phyloP scores from a whole-genome alignment of 2,888 invertebrate genomes.

The Sminthurinus aureus region DNA sequence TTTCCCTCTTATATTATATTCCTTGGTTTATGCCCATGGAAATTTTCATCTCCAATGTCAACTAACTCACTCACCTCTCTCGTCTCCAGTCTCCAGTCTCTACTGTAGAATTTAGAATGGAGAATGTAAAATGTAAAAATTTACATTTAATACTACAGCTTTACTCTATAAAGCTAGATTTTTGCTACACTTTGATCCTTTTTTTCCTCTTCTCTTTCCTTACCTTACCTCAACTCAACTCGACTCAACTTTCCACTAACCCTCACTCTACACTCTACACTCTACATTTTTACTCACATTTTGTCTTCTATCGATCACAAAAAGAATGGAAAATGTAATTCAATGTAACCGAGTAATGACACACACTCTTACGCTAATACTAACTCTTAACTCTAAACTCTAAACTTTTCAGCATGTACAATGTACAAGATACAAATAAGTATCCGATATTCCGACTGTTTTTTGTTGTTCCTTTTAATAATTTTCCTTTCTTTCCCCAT shows the following conservation, averaged over 20 bases:
- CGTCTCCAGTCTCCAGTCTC: not conserved
- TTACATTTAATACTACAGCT: too few relatives aligned
- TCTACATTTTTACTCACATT: slow-evolving; percentile 36
- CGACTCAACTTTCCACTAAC: slow-evolving; percentile 44
- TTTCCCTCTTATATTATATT: slow-evolving; percentile 23
- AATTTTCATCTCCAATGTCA: slow-evolving; percentile 56
- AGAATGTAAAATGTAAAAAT: too few relatives aligned
- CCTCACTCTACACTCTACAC: slow-evolving; percentile 41
- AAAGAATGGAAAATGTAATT: slow-evolving; percentile 38
- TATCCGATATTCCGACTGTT: not conserved
- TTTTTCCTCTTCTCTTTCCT: slow-evolving; percentile 14
- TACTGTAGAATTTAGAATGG: too few relatives aligned
- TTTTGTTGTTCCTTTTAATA: not conserved
- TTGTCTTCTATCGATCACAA: slow-evolving; percentile 48
- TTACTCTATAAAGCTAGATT: not conserved
- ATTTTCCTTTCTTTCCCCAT: not conserved
- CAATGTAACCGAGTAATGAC: slow-evolving; percentile 33
- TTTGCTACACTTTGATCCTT: slow-evolving; percentile 49
- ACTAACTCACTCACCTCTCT: slow-evolving; percentile 26
- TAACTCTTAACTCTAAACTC: too few relatives aligned
- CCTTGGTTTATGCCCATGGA: slow-evolving; percentile 42
- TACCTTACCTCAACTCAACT: slow-evolving; percentile 31
- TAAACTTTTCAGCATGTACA: not conserved
- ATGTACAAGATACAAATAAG: not conserved
- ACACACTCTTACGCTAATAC: not conserved